These are phyloP conservation scores for Tragelaphus imberbis DNA, from an alignment of 2,113 vertebrate species.

Conservation along the genomic window DNA sequence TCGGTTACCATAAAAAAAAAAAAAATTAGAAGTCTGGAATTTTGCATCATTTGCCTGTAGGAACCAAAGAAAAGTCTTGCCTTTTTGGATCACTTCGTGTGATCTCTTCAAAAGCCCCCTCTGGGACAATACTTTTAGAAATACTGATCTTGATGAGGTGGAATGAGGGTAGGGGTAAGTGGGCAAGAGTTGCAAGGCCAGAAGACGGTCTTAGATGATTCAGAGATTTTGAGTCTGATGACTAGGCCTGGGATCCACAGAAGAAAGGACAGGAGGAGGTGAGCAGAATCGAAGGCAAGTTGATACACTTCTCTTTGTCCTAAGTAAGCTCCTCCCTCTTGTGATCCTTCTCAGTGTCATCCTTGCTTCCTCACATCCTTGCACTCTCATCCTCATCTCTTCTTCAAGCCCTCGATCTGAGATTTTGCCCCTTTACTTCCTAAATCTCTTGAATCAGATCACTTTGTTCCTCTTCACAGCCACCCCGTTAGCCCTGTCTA, in stretches of 20 bases:
- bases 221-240: conserved; percentile 1
- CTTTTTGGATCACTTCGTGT: conserved; percentile 33
- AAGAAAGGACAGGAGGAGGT: background rate
- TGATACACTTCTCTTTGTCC: background rate
- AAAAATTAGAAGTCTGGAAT: conserved; percentile 31
- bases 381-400: background rate
- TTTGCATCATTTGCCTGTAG: conserved; percentile 38
- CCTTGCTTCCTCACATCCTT: background rate
- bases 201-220: background rate
- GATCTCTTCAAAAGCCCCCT: background rate
- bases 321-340: background rate
- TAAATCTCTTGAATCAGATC: conserved; percentile 1
- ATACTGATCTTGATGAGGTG: background rate
- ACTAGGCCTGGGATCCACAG: background rate
- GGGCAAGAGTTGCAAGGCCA: background rate
- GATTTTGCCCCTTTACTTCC: background rate
- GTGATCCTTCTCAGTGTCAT: background rate
- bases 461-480: background rate
- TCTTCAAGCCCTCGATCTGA: background rate
- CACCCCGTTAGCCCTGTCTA: background rate
- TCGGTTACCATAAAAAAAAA: conserved; percentile 60
- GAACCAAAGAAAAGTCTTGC: conserved; percentile 25
- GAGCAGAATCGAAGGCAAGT: background rate
- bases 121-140: background rate
- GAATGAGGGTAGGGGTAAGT: background rate